Percentiles rank a stretch among this genome's conserved stretches.
Evolutionary conservation across 2,113 vertebrate genomes (phyloP).

Genomic region (Aptenodytes patagonicus): DNA sequence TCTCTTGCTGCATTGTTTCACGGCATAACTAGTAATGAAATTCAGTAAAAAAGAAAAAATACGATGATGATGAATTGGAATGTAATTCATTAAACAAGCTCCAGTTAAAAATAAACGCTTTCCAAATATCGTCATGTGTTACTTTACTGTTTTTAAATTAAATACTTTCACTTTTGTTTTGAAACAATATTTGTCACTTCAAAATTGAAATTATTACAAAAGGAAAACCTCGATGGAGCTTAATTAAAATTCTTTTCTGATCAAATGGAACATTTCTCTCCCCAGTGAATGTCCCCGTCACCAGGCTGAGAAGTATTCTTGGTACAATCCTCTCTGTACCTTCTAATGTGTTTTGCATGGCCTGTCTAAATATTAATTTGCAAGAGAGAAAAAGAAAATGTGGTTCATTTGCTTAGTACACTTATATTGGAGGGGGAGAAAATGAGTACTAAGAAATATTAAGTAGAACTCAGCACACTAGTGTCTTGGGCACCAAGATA

Average conservation of each 20-base stretch:
- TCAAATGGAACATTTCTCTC: not conserved
- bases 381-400: not conserved
- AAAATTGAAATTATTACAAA: not conserved
- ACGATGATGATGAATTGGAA: not conserved
- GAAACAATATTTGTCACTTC: not conserved
- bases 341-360: not conserved
- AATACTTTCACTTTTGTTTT: not conserved
- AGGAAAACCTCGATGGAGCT: not conserved
- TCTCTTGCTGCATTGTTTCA: not conserved
- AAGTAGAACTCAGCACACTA: not conserved
- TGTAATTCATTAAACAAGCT: not conserved
- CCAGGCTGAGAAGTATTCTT: not conserved
- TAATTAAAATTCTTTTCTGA: not conserved
- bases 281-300: not conserved
- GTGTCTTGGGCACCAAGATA: no score
- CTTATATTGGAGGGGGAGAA: not conserved
- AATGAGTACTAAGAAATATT: not conserved
- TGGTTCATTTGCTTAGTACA: not conserved
- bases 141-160: not conserved
- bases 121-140: not conserved
- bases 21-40: not conserved
- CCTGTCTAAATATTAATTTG: not conserved
- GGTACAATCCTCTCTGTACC: not conserved
- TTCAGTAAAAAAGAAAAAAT: not conserved
- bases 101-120: not conserved